These are phyloP conservation scores for Halictus ligatus DNA, from an alignment of 2,888 invertebrate genomes.

Conservation along the genomic window DNA sequence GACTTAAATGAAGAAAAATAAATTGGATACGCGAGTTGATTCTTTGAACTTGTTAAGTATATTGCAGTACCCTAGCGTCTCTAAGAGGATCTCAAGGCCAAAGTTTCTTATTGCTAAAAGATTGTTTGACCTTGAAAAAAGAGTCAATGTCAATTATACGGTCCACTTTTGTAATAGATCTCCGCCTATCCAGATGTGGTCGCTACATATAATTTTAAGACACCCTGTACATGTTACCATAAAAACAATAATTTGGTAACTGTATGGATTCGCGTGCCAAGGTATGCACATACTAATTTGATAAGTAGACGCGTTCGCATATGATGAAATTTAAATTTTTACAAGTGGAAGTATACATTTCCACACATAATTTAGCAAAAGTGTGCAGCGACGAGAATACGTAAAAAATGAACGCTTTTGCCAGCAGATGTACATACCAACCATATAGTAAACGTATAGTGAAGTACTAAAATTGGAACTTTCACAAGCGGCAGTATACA, in stretches of 20 bases:
- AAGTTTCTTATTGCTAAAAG: too few relatives aligned
- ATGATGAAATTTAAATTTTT: conserved; percentile 1
- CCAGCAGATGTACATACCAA: neutral
- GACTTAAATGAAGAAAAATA: too few relatives aligned
- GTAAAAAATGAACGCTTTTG: neutral
- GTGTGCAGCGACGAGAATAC: neutral
- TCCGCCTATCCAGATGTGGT: too few relatives aligned
- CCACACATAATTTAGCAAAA: neutral
- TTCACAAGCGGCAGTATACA: neutral
- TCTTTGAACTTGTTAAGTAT: too few relatives aligned
- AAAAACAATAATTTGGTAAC: neutral
- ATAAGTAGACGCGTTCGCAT: neutral
- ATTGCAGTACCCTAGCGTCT: too few relatives aligned
- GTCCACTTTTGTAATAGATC: too few relatives aligned
- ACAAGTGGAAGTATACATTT: neutral
- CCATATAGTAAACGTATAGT: neutral
- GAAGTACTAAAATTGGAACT: neutral
- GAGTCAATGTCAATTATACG: too few relatives aligned
- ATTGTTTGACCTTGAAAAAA: too few relatives aligned
- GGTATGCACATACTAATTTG: neutral
- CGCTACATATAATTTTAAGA: too few relatives aligned
- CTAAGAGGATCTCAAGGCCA: too few relatives aligned
- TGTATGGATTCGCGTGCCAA: neutral
- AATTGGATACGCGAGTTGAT: too few relatives aligned
- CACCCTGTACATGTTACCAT: neutral